Conservation (phyloP, 2,113 vertebrate genomes). For the Crypturellus undulatus region DNA sequence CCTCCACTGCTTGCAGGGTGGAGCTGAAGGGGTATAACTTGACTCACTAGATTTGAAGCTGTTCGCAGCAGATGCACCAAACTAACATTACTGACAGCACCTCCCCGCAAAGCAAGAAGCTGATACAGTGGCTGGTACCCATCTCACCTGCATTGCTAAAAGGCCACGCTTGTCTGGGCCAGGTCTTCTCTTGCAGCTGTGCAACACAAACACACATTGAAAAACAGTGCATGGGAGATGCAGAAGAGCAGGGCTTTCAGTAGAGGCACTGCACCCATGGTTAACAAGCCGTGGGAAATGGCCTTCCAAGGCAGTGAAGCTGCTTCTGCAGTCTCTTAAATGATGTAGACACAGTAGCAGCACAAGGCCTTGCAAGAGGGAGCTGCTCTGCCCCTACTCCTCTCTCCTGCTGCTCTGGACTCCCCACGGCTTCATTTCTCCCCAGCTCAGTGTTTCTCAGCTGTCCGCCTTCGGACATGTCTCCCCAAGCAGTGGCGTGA, state of each 20-base stretch:
- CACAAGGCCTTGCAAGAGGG: accelerated
- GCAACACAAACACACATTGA: background rate
- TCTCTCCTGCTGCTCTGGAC: background rate
- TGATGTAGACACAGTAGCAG: background rate
- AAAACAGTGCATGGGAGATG: background rate
- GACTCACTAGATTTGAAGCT: background rate
- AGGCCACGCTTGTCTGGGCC: background rate
- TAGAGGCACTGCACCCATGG: accelerated
- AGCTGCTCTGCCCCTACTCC: background rate
- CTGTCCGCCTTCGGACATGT: background rate
- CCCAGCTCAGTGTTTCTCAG: background rate
- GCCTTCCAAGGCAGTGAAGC: background rate
- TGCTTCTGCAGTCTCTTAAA: no score
- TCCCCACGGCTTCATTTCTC: background rate
- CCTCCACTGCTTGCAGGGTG: background rate
- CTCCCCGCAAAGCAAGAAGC: background rate
- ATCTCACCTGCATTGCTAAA: background rate
- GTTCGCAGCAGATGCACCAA: background rate
- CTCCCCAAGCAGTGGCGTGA: background rate
- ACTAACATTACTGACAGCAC: background rate
- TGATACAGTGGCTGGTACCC: background rate
- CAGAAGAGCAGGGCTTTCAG: background rate
- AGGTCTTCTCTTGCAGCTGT: background rate
- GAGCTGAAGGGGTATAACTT: background rate
- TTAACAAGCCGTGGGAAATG: background rate